Base-by-base conservation (phyloP, 1,140 invertebrate genomes). In the Ostrea denselamellosa region DNA sequence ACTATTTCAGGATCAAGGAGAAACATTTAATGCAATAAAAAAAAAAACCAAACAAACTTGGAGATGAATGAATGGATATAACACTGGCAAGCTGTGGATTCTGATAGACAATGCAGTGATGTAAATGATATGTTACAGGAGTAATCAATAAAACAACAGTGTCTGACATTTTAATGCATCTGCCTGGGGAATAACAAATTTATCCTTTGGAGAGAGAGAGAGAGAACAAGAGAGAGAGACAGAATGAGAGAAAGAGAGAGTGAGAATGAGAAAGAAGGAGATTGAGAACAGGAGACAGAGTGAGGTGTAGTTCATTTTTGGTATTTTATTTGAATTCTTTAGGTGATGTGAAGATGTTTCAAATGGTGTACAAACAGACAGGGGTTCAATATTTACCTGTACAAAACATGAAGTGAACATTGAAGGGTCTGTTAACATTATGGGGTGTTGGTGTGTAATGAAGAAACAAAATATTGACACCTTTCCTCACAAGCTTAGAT, bases 401-500 rank as follows among this genome's bases (percentile, higher is more conserved):
- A 62, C 17, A 7, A 17, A 62, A 62, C 14, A 56, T 17, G 8
- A 56, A 56, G 54, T 56, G 19, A 62, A 62, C 56, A 62, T 19
- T 17, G 14, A 19, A 62, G n/a, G n/a, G 17, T n/a, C 2, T n/a
- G 7, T 62, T 62, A n/a, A 62, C n/a, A n/a, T 62, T n/a, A 62
- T 0, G 56, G 14, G 7, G 56, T 7, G 56, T 7, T 17, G 2
- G n/a, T 62, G 56, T 62, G 56, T 62, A 62, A 62, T 12, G 56
- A n/a, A 62, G 56, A 62, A 14, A 62, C 14, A 12, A 77, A 77
- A 77, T 77, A 34, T 77, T 77, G 68, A 77, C 68, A 77, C 68
- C 68, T 77, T 14, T 77, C 68, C 8, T 77, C 68, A 77, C 25
- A 25, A 34, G 8, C 22, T 34, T 71, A 77, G 68, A 77, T 77